Base-by-base conservation (phyloP, 2,113 vertebrate species). In the Thryonomys swinderianus region DNA sequence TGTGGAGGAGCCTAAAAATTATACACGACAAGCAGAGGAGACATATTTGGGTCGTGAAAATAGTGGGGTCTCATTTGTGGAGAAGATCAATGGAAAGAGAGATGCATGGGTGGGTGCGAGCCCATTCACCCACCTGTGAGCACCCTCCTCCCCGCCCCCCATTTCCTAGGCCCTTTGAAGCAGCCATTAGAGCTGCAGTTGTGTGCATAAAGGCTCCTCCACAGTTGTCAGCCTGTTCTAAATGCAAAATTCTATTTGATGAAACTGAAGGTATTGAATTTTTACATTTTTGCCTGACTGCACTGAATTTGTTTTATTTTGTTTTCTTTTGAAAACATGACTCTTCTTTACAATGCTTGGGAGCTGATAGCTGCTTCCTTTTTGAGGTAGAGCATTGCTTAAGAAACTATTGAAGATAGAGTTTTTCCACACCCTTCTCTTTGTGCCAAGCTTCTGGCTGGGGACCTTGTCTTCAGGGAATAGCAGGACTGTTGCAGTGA, bases 401-500 rank as follows among this genome's bases (percentile, higher is more conserved):
- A 97, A 89, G 91, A 88, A 94, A 93, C 90, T 98, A n/a, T 93
- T 97, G 80, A 96, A 93, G 94, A 76, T 64, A 61, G 88, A 90
- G 88, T 94, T 62, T 98, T 97, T 97, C 93, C 93, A 84, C 84
- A 71, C n/a, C n/a, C n/a, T n/a, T n/a, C n/a, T n/a, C n/a, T n/a
- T n/a, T n/a, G n/a, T n/a, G n/a, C n/a, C n/a, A 91, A 97, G 96
- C 97, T 92, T 95, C 13, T 95, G 95, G 95, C 96, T 97, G 94
- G 94, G 95, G 95, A 96, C 97, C 95, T 95, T 95, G 40, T 95
- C 97, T 97, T 97, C 94, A 96, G 98, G 97, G 98, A 98, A n/a
- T n/a, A n/a, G n/a, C n/a, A n/a, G n/a, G n/a, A n/a, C n/a, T n/a
- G n/a, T n/a, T n/a, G n/a, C n/a, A 94, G 97, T 98, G 96, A 98